A percentile compares a stretch with the other conserved stretches of the same genome.
These are phyloP conservation scores for Sminthurinus signatus DNA, from an alignment of 1,140 invertebrate genomes.

Conservation along the genomic window DNA sequence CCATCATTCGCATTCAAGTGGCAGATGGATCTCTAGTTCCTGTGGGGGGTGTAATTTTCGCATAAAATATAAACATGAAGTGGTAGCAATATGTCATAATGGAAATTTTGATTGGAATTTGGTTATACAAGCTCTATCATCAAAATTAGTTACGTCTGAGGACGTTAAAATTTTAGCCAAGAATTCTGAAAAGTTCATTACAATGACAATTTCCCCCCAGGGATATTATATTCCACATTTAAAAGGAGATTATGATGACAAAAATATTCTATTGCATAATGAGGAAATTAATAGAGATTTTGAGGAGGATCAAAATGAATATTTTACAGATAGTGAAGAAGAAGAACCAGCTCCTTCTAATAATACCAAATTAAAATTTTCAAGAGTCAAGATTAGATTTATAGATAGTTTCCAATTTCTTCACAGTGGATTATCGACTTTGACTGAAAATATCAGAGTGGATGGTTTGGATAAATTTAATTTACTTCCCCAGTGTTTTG, in stretches of 20 bases:
- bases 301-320: too few species aligned
- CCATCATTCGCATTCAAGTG: background rate
- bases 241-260: background rate
- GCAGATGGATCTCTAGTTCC: too few species aligned
- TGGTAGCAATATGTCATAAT: background rate
- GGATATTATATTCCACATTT: background rate
- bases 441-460: background rate
- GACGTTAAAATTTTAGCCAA: background rate
- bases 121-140: background rate
- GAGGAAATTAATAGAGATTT: background rate
- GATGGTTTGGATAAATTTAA: background rate
- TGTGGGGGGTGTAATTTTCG: background rate
- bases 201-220: background rate
- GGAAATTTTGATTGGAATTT: background rate
- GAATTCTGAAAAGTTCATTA: background rate
- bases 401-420: slow-evolving; percentile 4
- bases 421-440: background rate
- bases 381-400: background rate
- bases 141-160: background rate
- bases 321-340: too few species aligned
- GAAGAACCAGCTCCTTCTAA: too few species aligned
- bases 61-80: slow-evolving; percentile 6
- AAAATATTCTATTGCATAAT: background rate
- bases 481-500: background rate
- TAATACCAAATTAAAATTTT: too few species aligned